Base-by-base conservation (phyloP, 2,113 vertebrate species). In the Panthera tigris region DNA sequence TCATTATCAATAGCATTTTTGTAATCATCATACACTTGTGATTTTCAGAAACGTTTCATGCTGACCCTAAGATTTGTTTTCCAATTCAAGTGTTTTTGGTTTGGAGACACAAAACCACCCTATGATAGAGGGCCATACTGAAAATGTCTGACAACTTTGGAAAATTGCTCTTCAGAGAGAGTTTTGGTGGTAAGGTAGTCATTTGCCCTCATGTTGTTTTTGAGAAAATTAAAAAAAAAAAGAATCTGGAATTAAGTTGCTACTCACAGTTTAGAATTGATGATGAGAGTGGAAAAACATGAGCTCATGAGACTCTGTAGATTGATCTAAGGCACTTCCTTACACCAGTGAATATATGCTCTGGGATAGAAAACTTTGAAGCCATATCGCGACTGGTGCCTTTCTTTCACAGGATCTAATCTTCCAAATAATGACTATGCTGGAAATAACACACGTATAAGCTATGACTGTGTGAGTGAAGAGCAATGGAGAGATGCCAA, bases 301-400 rank as follows among this genome's bases (percentile, higher is more conserved):
- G 76, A 93, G 52, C 2, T 79, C 85, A 16, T 91, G 91, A 50
- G 0, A 0, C n/a, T 36, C 10, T 31, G 45, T 4, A 8, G 18
- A 31, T 93, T 76, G 79, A 50, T 33, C 21, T 96, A 80, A 52
- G 25, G 76, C 27, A 27, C 7, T 55, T 96, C 36, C 74, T 97
- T 96, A 76, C 3, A 63, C 36, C 12, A n/a, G 23, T 4, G 0
- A 19, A 19, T 52, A 5, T 81, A 33, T 78, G 36, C 23, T 50
- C 4, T 97, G 31, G 50, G 31, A 93, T 11, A 84, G 82, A 81
- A 95, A 92, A 33, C 15, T 6, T 48, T 31, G 3, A 41, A 92
- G 2, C 16, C 41, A n/a, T 66, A 90, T 16, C 63, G n/a, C 12
- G 66, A 91, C 33, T 73, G 45, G 68, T 25, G 36, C 7, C 81